These are phyloP conservation scores for Eclectus roratus DNA, from an alignment of 2,113 vertebrate genomes.

Conservation along the genomic window DNA sequence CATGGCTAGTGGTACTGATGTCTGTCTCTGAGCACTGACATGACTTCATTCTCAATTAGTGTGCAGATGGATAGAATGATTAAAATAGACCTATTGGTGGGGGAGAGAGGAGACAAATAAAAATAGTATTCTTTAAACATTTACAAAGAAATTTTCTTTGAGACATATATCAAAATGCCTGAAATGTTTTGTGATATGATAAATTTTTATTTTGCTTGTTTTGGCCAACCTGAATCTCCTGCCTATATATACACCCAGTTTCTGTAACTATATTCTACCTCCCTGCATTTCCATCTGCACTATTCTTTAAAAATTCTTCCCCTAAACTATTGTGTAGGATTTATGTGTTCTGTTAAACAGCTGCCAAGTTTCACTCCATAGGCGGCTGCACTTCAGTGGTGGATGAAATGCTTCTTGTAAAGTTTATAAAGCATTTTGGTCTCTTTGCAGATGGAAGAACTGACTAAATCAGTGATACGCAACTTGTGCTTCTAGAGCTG, in stretches of 20 bases:
- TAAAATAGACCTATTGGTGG: neutral
- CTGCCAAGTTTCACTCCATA: constrained; percentile 52
- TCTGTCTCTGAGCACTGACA: neutral
- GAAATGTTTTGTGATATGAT: neutral
- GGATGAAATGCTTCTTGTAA: constrained; percentile 51
- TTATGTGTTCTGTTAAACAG: constrained; percentile 56
- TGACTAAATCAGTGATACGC: constrained; percentile 60
- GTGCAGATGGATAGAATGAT: neutral
- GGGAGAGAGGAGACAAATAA: neutral
- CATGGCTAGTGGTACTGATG: neutral
- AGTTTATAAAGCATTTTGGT: constrained; percentile 57
- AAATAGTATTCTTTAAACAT: neutral
- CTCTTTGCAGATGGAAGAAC: constrained; percentile 62
- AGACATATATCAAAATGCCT: neutral
- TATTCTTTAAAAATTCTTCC: constrained; percentile 57
- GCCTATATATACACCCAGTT: neutral
- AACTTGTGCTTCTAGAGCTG: constrained; percentile 40
- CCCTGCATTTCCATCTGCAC: constrained; percentile 54
- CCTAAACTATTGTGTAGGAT: constrained; percentile 58
- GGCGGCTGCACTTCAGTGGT: constrained; percentile 42
- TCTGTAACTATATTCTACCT: constrained; percentile 35
- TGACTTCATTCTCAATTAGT: neutral
- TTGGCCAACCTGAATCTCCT: constrained; percentile 36
- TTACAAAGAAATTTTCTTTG: neutral
- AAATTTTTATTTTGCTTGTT: neutral